Base-by-base conservation (phyloP, 2,113 vertebrate genomes). In the Holacanthus passer region DNA sequence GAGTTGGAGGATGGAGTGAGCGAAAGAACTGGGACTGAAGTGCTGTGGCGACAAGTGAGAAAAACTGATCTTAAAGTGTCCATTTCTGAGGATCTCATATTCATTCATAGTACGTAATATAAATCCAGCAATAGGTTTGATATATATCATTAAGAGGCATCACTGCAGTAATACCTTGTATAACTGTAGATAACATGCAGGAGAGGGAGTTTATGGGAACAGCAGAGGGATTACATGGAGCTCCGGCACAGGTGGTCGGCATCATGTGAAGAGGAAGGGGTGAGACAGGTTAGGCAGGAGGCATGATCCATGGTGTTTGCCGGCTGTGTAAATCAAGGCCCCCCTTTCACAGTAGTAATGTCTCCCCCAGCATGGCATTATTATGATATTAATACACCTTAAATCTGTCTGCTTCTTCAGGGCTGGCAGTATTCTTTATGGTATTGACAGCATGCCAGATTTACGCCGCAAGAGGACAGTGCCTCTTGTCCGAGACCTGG, bases 381-480 rank as follows among this genome's bases (percentile, higher is more conserved):
- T 96, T 93, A 95, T 95, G 93, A 94, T 95, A 95, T 95, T 96
- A 95, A 96, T 94, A 93, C 91, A 92, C 91, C 91, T 91, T 88
- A 85, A 94, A 94, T 88, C 93, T 94, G 85, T 92, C 82, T 93
- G 84, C 85, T 89, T 87, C 76, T 83, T 50, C 89, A 99, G 97
- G 85, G 91, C 95, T 90, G 96, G 96, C 68, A 94, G 95, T 84
- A 97, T 97, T 68, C 96, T 99, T 81, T 99, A 99, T 47, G 98
- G 98, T 84, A 99, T 99, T 89, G 98, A 99, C 92, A 99, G 98
- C 88, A 99, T 99, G 98, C 98, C 98, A 85, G 98, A 99, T 95
- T 96, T 99, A 88, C 96, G 98, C 13, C 97, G 97, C 71, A 98
- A 98, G 89, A 99, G 99, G 92, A 98, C 97, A 43, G 89, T 99